Evolutionary conservation across 2,797 vertebrate species (phyloP).

Genomic region (Petrocephalus sullivani): DNA sequence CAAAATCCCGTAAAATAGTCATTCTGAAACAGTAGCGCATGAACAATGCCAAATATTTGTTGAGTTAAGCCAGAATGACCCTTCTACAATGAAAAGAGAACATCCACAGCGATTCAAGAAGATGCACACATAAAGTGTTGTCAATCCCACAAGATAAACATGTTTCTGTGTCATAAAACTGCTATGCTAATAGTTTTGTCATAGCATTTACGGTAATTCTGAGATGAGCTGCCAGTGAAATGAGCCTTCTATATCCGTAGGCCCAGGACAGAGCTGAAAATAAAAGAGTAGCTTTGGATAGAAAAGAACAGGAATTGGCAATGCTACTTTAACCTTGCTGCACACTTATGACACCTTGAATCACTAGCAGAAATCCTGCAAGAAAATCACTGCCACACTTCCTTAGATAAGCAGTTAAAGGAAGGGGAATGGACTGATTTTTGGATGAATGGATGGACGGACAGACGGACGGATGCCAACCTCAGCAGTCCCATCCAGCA

Average conservation of each 20-base stretch:
- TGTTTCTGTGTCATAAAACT: background rate
- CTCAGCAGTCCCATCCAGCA: slow-evolving; percentile 84
- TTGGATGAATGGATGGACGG: background rate
- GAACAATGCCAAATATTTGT: too few relatives aligned
- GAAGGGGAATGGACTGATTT: background rate
- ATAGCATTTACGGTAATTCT: background rate
- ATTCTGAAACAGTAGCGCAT: too few relatives aligned
- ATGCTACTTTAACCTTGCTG: background rate
- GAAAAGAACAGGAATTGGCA: background rate
- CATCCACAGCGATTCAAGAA: background rate
- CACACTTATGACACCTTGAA: background rate
- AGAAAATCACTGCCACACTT: background rate
- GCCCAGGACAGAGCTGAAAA: background rate
- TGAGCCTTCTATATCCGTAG: background rate
- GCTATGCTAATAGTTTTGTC: background rate
- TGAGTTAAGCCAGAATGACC: too few relatives aligned
- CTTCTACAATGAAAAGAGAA: too few relatives aligned
- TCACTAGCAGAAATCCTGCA: background rate
- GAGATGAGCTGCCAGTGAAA: background rate
- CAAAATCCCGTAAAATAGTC: too few relatives aligned
- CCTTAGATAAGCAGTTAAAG: background rate
- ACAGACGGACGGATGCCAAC: slow-evolving; percentile 53
- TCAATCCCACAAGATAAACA: background rate
- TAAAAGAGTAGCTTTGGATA: background rate
- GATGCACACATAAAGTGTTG: background rate